Conservation (phyloP, 1,140 invertebrate genomes). For the Penaeus chinensis region DNA sequence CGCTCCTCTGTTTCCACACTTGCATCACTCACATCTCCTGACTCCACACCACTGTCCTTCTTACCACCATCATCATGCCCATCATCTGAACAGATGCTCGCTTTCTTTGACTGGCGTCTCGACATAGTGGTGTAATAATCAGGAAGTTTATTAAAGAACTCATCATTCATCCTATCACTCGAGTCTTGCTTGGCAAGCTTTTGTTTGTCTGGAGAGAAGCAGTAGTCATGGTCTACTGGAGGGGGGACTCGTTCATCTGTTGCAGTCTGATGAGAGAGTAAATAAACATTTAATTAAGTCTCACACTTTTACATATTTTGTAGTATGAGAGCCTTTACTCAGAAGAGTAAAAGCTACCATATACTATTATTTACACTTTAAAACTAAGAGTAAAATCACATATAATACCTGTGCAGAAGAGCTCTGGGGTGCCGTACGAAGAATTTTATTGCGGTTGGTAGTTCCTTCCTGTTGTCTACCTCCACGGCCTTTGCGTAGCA, state of each 20-base stretch:
- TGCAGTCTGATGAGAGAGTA: constrained; percentile 21
- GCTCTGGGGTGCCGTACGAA: background rate
- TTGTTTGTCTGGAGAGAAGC: constrained; percentile 65
- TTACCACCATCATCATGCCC: constrained; percentile 64
- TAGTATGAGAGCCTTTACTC: too few species aligned
- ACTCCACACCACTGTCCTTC: constrained; percentile 70
- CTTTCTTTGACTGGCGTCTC: constrained; percentile 26
- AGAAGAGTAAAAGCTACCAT: too few species aligned
- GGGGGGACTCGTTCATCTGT: constrained; percentile 62
- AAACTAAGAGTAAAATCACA: too few species aligned
- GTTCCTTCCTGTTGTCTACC: constrained; percentile 5
- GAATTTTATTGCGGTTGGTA: background rate
- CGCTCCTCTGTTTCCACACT: constrained; percentile 66
- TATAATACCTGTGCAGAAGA: background rate
- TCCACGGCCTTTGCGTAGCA: constrained; percentile 29
- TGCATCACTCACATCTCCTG: constrained; percentile 68
- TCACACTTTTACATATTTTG: background rate
- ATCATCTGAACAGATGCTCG: constrained; percentile 42
- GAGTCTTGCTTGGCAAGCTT: constrained; percentile 11
- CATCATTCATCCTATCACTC: constrained; percentile 3
- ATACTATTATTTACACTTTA: too few species aligned
- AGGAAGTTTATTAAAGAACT: constrained; percentile 36
- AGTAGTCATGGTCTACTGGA: constrained; percentile 73
- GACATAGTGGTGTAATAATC: constrained; percentile 47
- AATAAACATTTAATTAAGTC: background rate